Evolutionary conservation across 1,140 invertebrate species (phyloP).

Genomic region (Argopecten irradians): DNA sequence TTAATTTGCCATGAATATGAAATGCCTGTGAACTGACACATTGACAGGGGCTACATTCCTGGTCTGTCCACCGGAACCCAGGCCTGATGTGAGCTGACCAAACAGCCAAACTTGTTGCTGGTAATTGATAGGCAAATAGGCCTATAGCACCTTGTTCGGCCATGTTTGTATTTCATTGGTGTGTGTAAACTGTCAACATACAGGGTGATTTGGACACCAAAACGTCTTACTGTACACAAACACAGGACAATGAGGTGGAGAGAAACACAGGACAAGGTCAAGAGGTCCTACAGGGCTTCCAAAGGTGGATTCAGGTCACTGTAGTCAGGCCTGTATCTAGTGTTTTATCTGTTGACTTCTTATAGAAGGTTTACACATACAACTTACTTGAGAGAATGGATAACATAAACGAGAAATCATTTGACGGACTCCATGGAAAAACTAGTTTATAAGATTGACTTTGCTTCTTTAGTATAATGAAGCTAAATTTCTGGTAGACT

Average conservation of each 20-base stretch:
- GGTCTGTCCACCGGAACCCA: neutral
- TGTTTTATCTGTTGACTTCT: too few relatives aligned
- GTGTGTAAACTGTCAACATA: slow-evolving; percentile 20
- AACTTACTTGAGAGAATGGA: too few relatives aligned
- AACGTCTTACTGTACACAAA: neutral
- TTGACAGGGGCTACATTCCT: neutral
- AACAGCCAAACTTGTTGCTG: neutral
- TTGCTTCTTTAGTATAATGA: too few relatives aligned
- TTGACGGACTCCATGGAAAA: too few relatives aligned
- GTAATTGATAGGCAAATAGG: slow-evolving; percentile 8
- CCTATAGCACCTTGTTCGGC: neutral
- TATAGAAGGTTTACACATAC: too few relatives aligned
- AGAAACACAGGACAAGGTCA: neutral
- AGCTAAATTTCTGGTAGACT: too few relatives aligned
- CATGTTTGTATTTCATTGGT: neutral
- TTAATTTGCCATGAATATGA: neutral
- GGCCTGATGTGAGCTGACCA: neutral
- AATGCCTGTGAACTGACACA: neutral
- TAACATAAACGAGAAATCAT: too few relatives aligned
- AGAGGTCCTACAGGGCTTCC: neutral
- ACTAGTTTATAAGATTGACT: too few relatives aligned
- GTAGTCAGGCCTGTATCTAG: too few relatives aligned
- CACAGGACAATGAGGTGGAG: too few relatives aligned
- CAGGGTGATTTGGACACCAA: neutral
- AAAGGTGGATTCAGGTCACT: neutral